phyloP scores from a whole-genome alignment of 2,113 vertebrate genomes.

The Corythornis cristatus region DNA sequence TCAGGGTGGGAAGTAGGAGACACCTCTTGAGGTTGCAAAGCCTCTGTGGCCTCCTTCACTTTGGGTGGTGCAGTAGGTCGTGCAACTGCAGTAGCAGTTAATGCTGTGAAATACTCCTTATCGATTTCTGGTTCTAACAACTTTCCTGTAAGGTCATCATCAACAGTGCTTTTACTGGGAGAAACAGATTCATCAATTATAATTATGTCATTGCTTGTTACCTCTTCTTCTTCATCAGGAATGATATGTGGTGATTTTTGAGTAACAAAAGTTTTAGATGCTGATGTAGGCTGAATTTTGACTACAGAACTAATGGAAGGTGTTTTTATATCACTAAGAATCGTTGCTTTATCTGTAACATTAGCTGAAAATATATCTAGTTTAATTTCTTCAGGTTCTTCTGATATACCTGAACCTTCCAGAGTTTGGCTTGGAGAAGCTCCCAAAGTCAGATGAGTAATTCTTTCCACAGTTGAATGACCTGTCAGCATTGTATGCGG shows the following conservation, averaged over 20 bases:
- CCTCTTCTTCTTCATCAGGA: constrained; percentile 69
- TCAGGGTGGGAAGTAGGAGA: constrained; percentile 66
- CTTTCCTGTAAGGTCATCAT: constrained; percentile 61
- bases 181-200: constrained; percentile 77
- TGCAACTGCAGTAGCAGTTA: constrained; percentile 53
- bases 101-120: constrained; percentile 78
- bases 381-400: constrained; percentile 42
- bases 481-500: accelerated
- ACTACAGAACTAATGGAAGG: neutral
- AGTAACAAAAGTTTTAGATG: neutral
- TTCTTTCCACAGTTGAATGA: constrained; percentile 5
- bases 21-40: constrained; percentile 53
- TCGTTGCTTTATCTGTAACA: neutral
- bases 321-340: neutral
- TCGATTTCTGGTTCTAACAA: constrained; percentile 70
- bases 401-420: constrained; percentile 71
- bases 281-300: constrained; percentile 28
- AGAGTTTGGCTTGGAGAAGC: constrained; percentile 22
- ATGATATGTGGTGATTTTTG: constrained; percentile 56
- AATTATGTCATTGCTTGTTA: constrained; percentile 67
- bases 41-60: constrained; percentile 63
- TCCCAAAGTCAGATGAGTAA: constrained; percentile 9
- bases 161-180: constrained; percentile 45
- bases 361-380: constrained; percentile 10
- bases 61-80: constrained; percentile 58